Percentiles rank a stretch among this genome's conserved stretches.
phyloP scores from a whole-genome alignment of 2,113 vertebrate species.

The Tretioscincus oriximinensis region DNA sequence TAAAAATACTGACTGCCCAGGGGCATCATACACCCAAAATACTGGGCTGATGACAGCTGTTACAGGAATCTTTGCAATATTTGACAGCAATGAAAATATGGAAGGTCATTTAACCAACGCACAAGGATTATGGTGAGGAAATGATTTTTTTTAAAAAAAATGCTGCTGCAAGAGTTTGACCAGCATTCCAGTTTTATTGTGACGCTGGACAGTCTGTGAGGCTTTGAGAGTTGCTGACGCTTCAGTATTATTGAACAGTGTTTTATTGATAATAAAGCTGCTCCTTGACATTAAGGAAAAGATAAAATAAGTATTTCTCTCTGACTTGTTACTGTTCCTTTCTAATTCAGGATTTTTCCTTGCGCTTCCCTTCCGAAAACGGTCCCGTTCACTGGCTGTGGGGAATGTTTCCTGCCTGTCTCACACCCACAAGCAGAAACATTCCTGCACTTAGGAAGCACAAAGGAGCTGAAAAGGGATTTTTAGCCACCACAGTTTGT shows the following conservation, averaged over 20 bases:
- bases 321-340: background rate
- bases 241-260: background rate
- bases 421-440: too few relatives aligned
- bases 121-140: slow-evolving; percentile 17
- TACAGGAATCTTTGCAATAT: background rate
- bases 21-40: too few relatives aligned
- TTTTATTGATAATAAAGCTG: slow-evolving; percentile 27
- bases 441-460: too few relatives aligned
- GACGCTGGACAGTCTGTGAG: background rate
- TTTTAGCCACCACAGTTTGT: too few relatives aligned
- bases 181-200: slow-evolving; percentile 28
- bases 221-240: slow-evolving; percentile 6
- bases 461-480: too few relatives aligned
- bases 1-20: too few relatives aligned
- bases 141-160: slow-evolving; percentile 11
- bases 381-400: too few relatives aligned
- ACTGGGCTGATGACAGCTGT: too few relatives aligned
- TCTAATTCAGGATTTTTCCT: too few relatives aligned
- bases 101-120: slow-evolving; percentile 29
- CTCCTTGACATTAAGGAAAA: background rate
- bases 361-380: too few relatives aligned
- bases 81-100: slow-evolving; percentile 34
- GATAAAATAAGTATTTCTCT: background rate
- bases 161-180: background rate
- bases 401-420: too few relatives aligned